Conservation (phyloP, 2,888 invertebrate genomes). For the Sesamia inferens region DNA sequence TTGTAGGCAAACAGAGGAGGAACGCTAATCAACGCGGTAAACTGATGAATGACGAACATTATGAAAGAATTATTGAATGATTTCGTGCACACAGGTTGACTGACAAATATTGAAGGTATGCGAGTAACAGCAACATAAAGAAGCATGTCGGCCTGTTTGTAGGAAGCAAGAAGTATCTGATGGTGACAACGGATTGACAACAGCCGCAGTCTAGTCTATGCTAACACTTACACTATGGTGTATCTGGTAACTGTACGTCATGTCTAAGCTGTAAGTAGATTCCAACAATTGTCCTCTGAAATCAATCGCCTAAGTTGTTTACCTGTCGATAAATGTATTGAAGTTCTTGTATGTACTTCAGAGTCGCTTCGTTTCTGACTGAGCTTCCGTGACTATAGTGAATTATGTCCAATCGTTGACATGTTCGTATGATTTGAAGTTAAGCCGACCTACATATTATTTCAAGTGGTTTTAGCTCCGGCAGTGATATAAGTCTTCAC, state of each 20-base stretch:
- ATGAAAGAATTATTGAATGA: conserved; percentile 66
- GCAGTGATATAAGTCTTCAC: background rate
- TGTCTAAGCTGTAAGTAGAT: background rate
- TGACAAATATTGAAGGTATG: conserved; percentile 29
- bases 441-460: too few relatives aligned
- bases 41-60: conserved; percentile 68
- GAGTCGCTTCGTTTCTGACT: background rate
- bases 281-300: background rate
- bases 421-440: background rate
- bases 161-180: background rate
- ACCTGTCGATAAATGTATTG: background rate
- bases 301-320: background rate
- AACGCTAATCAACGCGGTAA: conserved; percentile 72
- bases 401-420: background rate
- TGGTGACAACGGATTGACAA: background rate
- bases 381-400: background rate
- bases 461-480: too few relatives aligned
- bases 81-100: conserved; percentile 34
- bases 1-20: conserved; percentile 70
- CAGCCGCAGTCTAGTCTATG: too few relatives aligned
- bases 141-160: background rate
- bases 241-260: background rate
- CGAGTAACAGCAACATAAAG: conserved; percentile 1
- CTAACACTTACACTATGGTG: background rate
- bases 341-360: background rate